These are phyloP conservation scores for Mus spicilegus DNA, from an alignment of 2,113 vertebrate genomes.

Conservation along the genomic window DNA sequence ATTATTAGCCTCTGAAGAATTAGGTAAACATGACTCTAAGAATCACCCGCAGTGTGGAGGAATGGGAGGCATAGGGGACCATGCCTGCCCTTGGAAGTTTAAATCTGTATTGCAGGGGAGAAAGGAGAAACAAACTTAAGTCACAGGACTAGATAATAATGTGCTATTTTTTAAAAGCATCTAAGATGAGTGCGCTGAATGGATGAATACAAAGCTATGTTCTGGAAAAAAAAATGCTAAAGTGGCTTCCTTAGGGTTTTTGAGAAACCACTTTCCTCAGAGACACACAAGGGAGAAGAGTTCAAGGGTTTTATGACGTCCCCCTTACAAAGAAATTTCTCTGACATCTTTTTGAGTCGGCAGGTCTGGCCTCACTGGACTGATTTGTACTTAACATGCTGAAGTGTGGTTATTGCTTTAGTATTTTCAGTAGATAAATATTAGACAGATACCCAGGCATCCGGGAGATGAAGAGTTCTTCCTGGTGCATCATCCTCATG, in stretches of 20 bases:
- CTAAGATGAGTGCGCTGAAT: slow-evolving; percentile 22
- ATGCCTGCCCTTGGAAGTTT: slow-evolving; percentile 42
- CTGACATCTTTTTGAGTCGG: neutral
- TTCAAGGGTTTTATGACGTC: slow-evolving; percentile 8
- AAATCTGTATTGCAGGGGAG: slow-evolving; percentile 39
- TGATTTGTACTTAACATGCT: neutral
- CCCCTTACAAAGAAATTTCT: slow-evolving; percentile 39
- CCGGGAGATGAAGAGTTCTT: neutral
- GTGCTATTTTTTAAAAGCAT: neutral
- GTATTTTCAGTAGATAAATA: slow-evolving; percentile 42
- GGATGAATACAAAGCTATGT: neutral
- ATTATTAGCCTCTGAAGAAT: slow-evolving; percentile 61
- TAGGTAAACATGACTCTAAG: slow-evolving; percentile 13
- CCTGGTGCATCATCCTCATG: too few species aligned
- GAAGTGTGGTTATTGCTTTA: slow-evolving; percentile 30
- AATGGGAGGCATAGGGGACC: neutral
- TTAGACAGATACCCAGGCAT: neutral
- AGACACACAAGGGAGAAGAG: neutral
- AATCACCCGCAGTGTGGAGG: neutral
- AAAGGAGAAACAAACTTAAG: slow-evolving; percentile 50
- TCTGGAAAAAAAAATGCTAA: slow-evolving; percentile 1
- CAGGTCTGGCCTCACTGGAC: neutral
- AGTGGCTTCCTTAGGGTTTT: neutral
- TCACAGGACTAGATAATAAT: slow-evolving; percentile 16
- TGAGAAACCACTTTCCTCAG: slow-evolving; percentile 10